Base-by-base conservation (phyloP, 2,797 vertebrate species). In the Pipistrellus pipistrellus region DNA sequence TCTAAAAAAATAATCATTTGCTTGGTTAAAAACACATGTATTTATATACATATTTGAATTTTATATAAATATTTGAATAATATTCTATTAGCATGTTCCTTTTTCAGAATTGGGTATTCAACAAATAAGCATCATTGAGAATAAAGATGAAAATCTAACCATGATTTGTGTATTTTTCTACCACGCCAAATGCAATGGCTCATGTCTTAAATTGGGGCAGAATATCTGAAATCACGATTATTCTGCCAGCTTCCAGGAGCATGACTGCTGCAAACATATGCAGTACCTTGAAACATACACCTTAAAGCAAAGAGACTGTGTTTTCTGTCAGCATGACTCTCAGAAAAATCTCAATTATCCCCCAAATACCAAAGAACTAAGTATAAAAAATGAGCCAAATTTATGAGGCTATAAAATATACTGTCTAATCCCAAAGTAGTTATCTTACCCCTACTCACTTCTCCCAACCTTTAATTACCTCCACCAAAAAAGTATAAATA, bases 281-380 rank as follows among this genome's bases (percentile, higher is more conserved):
- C n/a, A 13, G 35, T 18, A 72, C 48, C 68, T 62, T 59, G 14
- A 92, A 90, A 88, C 75, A 83, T 17, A 88, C 18, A 86, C 64
- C 21, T 80, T 83, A 82, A 55, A 92, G 44, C 32, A 88, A 66
- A 83, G 10, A 91, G 17, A 41, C 38, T 46, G 23, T 71, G 51
- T 87, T 96, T 71, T 91, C 32, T 85, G 27, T 82, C 68, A 89
- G 66, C 48, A 32, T 51, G 35, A 35, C 71, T 91, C 66, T 95
- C 77, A 30, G 44, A 78, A 95, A 95, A 93, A 75, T 83, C 38
- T 5, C 46, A 89, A 88, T 72, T 92, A 89, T 80, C 68, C 21
- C 20, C 35, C 46, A 93, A 95, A 91, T 82, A 91, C 21, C 18
- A 38, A 87, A 18, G 46, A 93, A 85, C 27, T 88, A 78, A 53